Base-by-base conservation (phyloP, 2,113 vertebrate species). In the Catagonus wagneri region DNA sequence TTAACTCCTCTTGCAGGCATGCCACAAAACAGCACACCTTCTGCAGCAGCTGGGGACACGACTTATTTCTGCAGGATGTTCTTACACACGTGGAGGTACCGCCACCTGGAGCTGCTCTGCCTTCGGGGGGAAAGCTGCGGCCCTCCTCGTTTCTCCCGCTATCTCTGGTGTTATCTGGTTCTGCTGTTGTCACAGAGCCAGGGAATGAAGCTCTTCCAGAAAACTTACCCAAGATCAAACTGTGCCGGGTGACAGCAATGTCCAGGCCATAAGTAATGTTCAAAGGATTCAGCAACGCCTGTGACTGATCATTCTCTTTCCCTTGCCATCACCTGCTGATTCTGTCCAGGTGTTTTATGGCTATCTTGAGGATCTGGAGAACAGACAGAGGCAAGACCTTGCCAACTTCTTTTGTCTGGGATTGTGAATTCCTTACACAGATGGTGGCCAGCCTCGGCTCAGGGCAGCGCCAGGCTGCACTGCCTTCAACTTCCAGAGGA, bases 261-360 rank as follows among this genome's bases (percentile, higher is more conserved):
- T 99, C 99, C 99, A 98, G 98, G 98, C 98, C 98, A 98, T 99
- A 99, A 99, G 99, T 98, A 98, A 99, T 98, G 98, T 99, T 99
- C 99, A 99, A 99, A 99, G 98, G 98, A 97, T 98, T 98, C 98
- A 96, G 98, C 97, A 97, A 98, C 95, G 98, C 98, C 98, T 99
- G 98, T 98, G 98, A 99, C 99, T 99, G 99, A 99, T 99, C 98
- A 98, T 98, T 98, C 98, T 98, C 98, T 97, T 97, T 98, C 97
- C 97, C 98, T 98, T 99, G 98, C 98, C 98, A 98, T 99, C 99
- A 99, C 99, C 99, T 99, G 99, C 99, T 99, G 99, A 99, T 99
- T 99, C 98, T 98, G 98, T 99, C 99, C 99, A 99, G 99, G 99
- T 99, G 99, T 99, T 99, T 99, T 99, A 99, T 98, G 98, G 98